These are phyloP conservation scores for Collichthys lucidus DNA, from an alignment of 2,113 vertebrate species.

Conservation along the genomic window DNA sequence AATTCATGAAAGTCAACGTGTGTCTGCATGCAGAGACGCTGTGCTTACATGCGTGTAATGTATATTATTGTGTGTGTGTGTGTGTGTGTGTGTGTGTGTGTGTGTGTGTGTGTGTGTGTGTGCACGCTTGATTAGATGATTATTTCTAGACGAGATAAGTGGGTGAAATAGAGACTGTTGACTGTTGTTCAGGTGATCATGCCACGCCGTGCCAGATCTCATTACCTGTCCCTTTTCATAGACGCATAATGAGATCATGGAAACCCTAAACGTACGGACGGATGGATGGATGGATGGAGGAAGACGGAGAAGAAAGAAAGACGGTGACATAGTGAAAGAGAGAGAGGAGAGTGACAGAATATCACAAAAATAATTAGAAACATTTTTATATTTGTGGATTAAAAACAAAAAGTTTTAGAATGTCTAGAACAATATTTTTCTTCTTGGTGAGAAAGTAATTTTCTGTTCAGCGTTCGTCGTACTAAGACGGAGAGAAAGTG, in stretches of 20 bases:
- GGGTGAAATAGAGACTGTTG: constrained; percentile 90
- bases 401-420: not conserved
- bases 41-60: constrained; percentile 13
- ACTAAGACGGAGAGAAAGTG: constrained; percentile 24
- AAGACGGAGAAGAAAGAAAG: not conserved
- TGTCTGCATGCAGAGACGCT: not conserved
- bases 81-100: constrained; percentile 1
- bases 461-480: not conserved
- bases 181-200: constrained; percentile 88
- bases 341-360: not conserved
- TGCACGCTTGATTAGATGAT: constrained; percentile 87
- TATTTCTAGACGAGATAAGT: constrained; percentile 89
- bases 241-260: constrained; percentile 92
- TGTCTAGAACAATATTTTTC: not conserved
- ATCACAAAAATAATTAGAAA: not conserved
- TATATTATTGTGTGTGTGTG: not conserved
- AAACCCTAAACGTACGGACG: constrained; percentile 91
- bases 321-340: not conserved
- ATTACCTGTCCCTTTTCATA: constrained; percentile 94
- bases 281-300: constrained; percentile 56
- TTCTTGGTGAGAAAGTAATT: not conserved
- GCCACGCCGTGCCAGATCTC: constrained; percentile 88
- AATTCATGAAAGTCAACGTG: too few relatives aligned
- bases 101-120: constrained; percentile 15
- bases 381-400: not conserved